Conservation (phyloP, 2,797 vertebrate genomes). For the Anolis apletophallus region DNA sequence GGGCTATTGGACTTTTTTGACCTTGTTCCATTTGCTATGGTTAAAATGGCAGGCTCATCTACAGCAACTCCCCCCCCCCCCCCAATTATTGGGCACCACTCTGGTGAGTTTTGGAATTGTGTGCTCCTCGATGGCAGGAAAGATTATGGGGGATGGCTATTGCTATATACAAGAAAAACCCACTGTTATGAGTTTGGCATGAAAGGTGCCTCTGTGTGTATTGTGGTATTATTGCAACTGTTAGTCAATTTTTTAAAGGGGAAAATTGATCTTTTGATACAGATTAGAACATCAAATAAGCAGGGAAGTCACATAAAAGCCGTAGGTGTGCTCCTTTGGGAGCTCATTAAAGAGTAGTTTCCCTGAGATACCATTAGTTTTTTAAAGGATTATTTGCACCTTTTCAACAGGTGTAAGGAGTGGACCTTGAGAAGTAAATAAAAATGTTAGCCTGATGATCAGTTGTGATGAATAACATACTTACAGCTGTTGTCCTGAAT, state of each 20-base stretch:
- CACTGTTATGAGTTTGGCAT: background rate
- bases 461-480: slow-evolving; percentile 27
- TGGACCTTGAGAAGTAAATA: slow-evolving; percentile 52
- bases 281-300: slow-evolving; percentile 48
- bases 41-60: background rate
- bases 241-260: slow-evolving; percentile 39
- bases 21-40: background rate
- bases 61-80: background rate
- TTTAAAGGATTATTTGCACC: slow-evolving; percentile 48
- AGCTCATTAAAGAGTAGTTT: slow-evolving; percentile 63
- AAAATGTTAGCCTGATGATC: slow-evolving; percentile 3
- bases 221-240: slow-evolving; percentile 27
- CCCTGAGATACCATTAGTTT: slow-evolving; percentile 49
- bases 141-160: background rate
- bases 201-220: background rate
- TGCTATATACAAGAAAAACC: background rate
- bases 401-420: slow-evolving; percentile 31
- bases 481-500: slow-evolving; percentile 1
- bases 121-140: background rate
- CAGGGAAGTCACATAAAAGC: slow-evolving; percentile 43
- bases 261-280: slow-evolving; percentile 37
- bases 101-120: slow-evolving; percentile 28
- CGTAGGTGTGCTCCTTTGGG: slow-evolving; percentile 48
- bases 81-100: background rate
- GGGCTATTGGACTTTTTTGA: background rate